Evolutionary conservation across 1,140 invertebrate species (phyloP), one percentile per base, ranked within the genome.

Genomic region (Aleiodes sp.): DNA sequence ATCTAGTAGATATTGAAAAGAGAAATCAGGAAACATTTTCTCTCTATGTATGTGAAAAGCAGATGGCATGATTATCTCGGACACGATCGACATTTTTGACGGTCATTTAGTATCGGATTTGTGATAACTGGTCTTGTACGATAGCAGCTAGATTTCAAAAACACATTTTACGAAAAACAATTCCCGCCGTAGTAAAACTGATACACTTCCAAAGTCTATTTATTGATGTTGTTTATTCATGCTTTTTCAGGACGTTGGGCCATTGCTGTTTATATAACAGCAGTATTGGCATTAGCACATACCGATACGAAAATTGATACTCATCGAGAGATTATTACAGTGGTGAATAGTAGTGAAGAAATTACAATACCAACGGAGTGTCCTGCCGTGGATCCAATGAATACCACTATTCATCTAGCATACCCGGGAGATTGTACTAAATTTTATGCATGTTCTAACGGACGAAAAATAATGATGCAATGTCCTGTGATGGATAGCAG

Each of bases 381-480:
- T 71, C 75, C 73, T 0, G 21, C 9, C n/a, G 24, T 39, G 2
- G 66, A 56, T 33, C 46, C 60, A 46, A 21, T 46, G 8, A 28
- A 71, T 62, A 21, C 39, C n/a, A 72, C 71, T 0, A 63, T 87
- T 1, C 78, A 84, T 2, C 74, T 88, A 14, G 84, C 86, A 0
- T 83, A 88, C n/a, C 57, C 85, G 83, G 46, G 73, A 0, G 80
- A 88, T 70, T 90, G 88, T 70, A 75, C 76, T 2, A 84, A 85
- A 70, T 91, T 87, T 80, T 90, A 85, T 80, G 83, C 85, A 62
- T 90, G 89, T 65, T 78, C 75, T 31, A 82, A 87, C 57, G 87
- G 86, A 0, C 65, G 74, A 10, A 86, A 88, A 52, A 80, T 87
- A 6, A 75, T 83, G 60, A 83, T 88, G 65, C 24, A 59, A 0